Base-by-base conservation (phyloP, 2,888 invertebrate species). In the Spicauda simplicius region DNA sequence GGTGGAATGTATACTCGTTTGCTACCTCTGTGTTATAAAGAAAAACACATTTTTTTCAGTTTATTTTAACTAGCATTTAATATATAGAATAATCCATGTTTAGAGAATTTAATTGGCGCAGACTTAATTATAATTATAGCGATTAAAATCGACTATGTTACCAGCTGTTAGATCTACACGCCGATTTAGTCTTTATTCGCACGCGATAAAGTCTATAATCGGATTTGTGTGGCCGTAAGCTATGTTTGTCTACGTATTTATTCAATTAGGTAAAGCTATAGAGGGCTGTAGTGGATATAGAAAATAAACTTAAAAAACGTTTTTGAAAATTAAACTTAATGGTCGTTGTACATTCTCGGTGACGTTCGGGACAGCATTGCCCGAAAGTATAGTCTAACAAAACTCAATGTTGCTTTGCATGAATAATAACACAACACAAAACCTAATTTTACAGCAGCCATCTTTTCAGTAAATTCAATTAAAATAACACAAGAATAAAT, bases 131-230 rank as follows among this genome's bases (percentile, higher is more conserved):
- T 64, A n/a, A 54, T 4, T n/a, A 16, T 60, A 55, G 30, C 33
- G 10, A 61, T 56, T 56, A 67, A 25, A 25, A 25, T 60, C 14
- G 48, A 60, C 25, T 62, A 54, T 56, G 33, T 41, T 48, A 54
- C 60, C 25, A 60, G 66, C 66, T 67, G 61, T 67, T 67, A 33
- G 19, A 60, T 37, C 20, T 67, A 61, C 55, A 60, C 55, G 61
- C 20, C 66, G 66, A 52, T 67, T 65, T 37, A 67, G 66, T 61
- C 66, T 67, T 67, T 67, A 67, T 67, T 48, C 16, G 37, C 50
- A 60, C 50, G 61, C 33, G 19, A 67, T 67, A 67, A 67, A 67
- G 66, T 50, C 66, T 67, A 61, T 10, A 67, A 67, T 67, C 66
- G 61, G 56, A 12, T 55, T 20, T 50, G 25, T 56, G 54, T 67